A percentile compares a stretch with the other conserved stretches of the same genome.
These are phyloP conservation scores for Trachelus stipa DNA, from an alignment of 2,888 invertebrate species.

Conservation along the genomic window DNA sequence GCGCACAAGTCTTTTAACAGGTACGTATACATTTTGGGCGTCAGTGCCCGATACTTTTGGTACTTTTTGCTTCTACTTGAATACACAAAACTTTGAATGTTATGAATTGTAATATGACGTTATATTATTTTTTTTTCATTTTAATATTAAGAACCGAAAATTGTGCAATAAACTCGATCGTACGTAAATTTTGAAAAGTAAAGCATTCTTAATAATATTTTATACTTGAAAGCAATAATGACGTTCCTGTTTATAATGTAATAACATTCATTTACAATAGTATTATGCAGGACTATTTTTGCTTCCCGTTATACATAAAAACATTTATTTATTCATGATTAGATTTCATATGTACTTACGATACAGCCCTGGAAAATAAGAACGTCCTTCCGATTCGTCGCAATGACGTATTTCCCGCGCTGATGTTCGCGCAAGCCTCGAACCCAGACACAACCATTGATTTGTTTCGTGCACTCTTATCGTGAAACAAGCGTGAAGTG, in stretches of 20 bases:
- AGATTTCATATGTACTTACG: neutral
- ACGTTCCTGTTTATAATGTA: no score
- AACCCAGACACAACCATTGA: slow-evolving; percentile 23
- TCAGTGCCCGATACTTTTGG: neutral
- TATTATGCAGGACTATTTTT: no score
- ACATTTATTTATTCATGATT: neutral
- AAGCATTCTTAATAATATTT: no score
- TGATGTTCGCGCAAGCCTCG: slow-evolving; percentile 19
- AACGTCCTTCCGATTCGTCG: neutral
- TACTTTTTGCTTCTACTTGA: neutral
- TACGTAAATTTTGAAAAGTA: neutral
- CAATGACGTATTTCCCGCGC: slow-evolving; percentile 36
- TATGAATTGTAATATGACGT: neutral
- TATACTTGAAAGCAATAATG: no score
- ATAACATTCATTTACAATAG: no score
- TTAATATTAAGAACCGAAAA: neutral
- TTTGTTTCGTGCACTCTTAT: slow-evolving; percentile 1
- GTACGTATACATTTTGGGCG: neutral
- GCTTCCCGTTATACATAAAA: neutral
- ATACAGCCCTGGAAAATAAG: neutral
- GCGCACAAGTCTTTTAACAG: neutral
- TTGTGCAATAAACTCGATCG: neutral
- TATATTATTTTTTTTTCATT: neutral
- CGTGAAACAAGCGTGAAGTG: neutral
- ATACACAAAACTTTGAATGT: neutral